Conservation (phyloP, 2,113 vertebrate species). For the Callionymus lyra region DNA sequence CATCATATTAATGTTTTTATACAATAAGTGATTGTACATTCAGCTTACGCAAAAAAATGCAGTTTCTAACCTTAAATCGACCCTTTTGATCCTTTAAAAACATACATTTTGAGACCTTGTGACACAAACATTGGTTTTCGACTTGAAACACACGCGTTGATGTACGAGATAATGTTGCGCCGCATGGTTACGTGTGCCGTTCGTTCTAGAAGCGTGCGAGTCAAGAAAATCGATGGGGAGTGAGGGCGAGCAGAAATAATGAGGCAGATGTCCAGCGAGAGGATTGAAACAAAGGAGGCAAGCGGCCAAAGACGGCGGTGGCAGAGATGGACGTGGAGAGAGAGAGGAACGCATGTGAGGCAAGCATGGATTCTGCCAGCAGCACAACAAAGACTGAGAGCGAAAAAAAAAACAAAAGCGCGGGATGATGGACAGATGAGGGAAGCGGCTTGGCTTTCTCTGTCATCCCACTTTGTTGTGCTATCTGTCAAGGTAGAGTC, state of each 20-base stretch:
- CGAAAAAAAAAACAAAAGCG: conserved; percentile 19
- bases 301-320: conserved; percentile 13
- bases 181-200: no score
- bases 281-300: conserved; percentile 15
- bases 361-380: conserved; percentile 8
- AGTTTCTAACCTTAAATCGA: no score
- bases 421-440: conserved; percentile 39
- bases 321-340: conserved; percentile 13
- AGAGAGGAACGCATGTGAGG: neutral
- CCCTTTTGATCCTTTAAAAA: no score
- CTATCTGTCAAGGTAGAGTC: conserved; percentile 35
- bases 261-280: conserved; percentile 26
- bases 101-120: no score
- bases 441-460: conserved; percentile 35
- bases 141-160: no score
- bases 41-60: no score
- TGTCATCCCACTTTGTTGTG: conserved; percentile 34
- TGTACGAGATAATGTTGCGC: no score
- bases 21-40: no score
- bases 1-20: no score
- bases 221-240: conserved; percentile 7
- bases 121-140: no score
- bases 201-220: neutral
- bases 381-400: conserved; percentile 15
- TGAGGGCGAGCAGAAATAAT: conserved; percentile 1